A percentile compares a stretch with the other conserved stretches of the same genome.
Conservation (phyloP, 37 sponge, comb jelly and placozoan species). For the Hormiphora californensis region DNA sequence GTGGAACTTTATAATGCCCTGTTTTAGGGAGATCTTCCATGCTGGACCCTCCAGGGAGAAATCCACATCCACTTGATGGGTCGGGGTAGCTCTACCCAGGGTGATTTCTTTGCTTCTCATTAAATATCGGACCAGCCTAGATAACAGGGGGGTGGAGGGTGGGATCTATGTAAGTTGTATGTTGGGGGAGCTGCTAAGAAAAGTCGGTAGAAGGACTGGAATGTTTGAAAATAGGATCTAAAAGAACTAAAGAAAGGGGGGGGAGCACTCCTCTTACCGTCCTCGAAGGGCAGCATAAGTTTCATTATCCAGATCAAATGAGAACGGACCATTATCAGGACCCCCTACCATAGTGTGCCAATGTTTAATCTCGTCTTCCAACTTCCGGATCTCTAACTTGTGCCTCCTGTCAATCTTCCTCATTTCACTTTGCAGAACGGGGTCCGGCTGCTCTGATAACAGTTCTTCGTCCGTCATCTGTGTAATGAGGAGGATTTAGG, state of each 20-base stretch:
- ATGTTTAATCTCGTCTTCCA: constrained; percentile 43
- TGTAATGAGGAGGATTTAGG: no score
- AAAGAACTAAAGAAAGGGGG: no score
- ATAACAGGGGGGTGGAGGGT: no score
- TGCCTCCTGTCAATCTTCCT: constrained; percentile 45
- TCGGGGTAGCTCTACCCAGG: background rate
- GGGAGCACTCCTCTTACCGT: no score
- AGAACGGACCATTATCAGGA: constrained; percentile 49
- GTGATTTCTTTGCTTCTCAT: constrained; percentile 41
- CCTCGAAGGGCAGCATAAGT: constrained; percentile 31
- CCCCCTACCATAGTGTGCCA: constrained; percentile 54
- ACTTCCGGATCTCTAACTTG: constrained; percentile 31
- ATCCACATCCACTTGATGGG: constrained; percentile 35
- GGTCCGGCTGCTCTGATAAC: constrained; percentile 20
- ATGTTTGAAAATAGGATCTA: no score
- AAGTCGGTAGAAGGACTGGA: no score
- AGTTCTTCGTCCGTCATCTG: constrained; percentile 46
- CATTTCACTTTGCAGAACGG: constrained; percentile 20
- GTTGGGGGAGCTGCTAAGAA: no score
- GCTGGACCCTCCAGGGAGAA: constrained; percentile 38
- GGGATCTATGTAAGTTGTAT: no score
- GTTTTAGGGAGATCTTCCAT: constrained; percentile 44
- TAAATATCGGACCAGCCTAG: background rate
- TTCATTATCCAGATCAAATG: constrained; percentile 44
- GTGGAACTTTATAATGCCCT: constrained; percentile 42